Conservation (phyloP, 1,140 invertebrate species). For the Cydia splendana region DNA sequence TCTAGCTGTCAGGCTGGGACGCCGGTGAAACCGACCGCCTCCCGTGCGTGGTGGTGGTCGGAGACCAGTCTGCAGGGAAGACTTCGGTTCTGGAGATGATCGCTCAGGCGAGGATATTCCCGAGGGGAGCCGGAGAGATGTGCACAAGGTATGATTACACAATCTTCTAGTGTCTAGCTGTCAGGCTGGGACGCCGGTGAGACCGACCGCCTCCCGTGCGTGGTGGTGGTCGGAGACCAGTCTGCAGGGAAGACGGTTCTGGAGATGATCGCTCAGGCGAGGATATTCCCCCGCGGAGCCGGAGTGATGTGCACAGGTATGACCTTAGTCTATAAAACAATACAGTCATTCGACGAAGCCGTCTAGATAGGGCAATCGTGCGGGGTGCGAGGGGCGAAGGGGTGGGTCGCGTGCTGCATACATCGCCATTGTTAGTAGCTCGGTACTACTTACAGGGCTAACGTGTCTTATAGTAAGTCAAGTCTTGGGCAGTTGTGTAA, state of each 20-base stretch:
- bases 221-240: conserved; percentile 99
- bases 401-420: too few relatives aligned
- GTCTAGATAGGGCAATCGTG: too few relatives aligned
- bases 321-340: too few relatives aligned
- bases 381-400: too few relatives aligned
- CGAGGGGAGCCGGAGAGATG: conserved; percentile 89
- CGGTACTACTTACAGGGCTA: too few relatives aligned
- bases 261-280: conserved; percentile 98
- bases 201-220: conserved; percentile 97
- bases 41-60: conserved; percentile 99
- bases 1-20: conserved; percentile 88
- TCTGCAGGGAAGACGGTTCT: conserved; percentile 99
- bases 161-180: too few relatives aligned
- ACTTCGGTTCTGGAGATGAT: conserved; percentile 99
- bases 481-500: too few relatives aligned
- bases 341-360: too few relatives aligned
- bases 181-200: conserved; percentile 91
- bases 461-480: too few relatives aligned
- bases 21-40: conserved; percentile 98
- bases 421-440: too few relatives aligned
- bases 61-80: conserved; percentile 99
- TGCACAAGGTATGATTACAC: conserved; percentile 82
- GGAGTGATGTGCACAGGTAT: conserved; percentile 88
- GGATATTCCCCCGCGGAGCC: conserved; percentile 95
- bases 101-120: conserved; percentile 98